Base-by-base conservation (phyloP, 1,140 invertebrate genomes). In the Drosophila pseudoobscura region DNA sequence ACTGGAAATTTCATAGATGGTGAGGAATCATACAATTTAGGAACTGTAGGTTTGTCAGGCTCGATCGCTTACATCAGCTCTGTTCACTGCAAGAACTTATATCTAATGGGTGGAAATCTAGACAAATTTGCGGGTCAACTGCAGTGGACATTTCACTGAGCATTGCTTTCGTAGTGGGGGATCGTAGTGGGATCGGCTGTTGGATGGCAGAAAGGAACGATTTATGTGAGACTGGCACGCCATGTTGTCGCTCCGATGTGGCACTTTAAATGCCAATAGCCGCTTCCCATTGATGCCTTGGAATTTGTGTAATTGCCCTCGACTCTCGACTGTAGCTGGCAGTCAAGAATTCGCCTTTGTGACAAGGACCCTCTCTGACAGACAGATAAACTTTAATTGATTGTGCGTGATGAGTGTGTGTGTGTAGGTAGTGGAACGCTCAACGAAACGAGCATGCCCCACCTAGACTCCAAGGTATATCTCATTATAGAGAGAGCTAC, bases 331-430 rank as follows among this genome's bases (percentile, higher is more conserved):
- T 39, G 35, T 39, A 13, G 17, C 35, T 58, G 62, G 59, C 64
- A 72, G 57, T 58, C 24, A 46, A 65, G 59, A 64, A 62, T 61
- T 58, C 43, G 57, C 53, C 69, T 57, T 72, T 60, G 68, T 66
- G 79, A 63, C 69, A 78, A 57, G 45, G 44, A 31, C 31, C 35
- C 35, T 13, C 35, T 64, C 59, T 64, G 66, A 70, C 68, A 73
- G 61, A 65, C 75, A 75, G 80, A 84, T 88, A 82, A 82, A 87
- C 66, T 74, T 87, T 87, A 87, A 87, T 87, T 88, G 83, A 88
- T 87, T 77, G 64, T 82, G 65, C 83, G 83, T 82, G 80, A 87
- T 58, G 43, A 58, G 35, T 41, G 43, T 46, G 22, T 74, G 57
- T 29, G 43, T 56, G 3, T 39, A 3, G 13, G 11, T 13, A 3